Conservation (phyloP, 2,113 vertebrate genomes). For the Xenopus borealis region DNA sequence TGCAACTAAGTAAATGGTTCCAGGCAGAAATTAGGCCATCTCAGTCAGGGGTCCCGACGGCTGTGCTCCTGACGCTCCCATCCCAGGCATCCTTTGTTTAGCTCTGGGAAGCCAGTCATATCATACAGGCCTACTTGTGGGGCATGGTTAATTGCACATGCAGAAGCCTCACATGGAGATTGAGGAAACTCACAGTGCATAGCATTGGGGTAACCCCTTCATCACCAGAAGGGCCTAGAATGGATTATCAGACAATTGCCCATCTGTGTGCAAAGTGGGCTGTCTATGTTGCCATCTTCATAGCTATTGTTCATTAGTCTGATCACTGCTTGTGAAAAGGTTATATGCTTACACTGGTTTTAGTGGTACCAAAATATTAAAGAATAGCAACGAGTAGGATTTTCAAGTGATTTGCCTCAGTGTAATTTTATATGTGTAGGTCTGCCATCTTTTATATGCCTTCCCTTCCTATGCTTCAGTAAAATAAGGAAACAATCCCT, state of each 20-base stretch:
- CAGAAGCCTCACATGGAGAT: slow-evolving; percentile 28
- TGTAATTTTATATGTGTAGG: too few species aligned
- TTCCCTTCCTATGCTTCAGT: too few species aligned
- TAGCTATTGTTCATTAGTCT: not conserved
- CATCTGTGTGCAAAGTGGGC: not conserved
- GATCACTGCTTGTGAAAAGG: not conserved
- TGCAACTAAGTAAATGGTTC: slow-evolving; percentile 20
- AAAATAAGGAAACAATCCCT: too few species aligned
- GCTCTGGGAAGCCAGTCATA: slow-evolving; percentile 32
- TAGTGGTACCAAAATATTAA: too few species aligned
- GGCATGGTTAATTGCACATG: slow-evolving; percentile 39
- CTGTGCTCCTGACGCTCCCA: slow-evolving; percentile 33
- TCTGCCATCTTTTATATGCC: too few species aligned
- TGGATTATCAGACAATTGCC: not conserved
- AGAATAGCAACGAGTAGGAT: too few species aligned
- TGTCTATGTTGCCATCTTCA: not conserved
- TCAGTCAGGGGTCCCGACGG: slow-evolving; percentile 38
- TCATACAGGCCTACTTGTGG: slow-evolving; percentile 22
- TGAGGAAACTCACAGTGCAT: not conserved
- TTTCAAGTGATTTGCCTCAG: too few species aligned
- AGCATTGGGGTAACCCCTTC: slow-evolving; percentile 14
- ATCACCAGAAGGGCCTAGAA: slow-evolving; percentile 13
- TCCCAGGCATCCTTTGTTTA: slow-evolving; percentile 40
- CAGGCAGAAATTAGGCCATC: slow-evolving; percentile 42
- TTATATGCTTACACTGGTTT: too few species aligned